Evolutionary conservation across 2,888 invertebrate species (phyloP), one percentile per base, ranked within the genome.

Genomic region (Adelphocoris suturalis): DNA sequence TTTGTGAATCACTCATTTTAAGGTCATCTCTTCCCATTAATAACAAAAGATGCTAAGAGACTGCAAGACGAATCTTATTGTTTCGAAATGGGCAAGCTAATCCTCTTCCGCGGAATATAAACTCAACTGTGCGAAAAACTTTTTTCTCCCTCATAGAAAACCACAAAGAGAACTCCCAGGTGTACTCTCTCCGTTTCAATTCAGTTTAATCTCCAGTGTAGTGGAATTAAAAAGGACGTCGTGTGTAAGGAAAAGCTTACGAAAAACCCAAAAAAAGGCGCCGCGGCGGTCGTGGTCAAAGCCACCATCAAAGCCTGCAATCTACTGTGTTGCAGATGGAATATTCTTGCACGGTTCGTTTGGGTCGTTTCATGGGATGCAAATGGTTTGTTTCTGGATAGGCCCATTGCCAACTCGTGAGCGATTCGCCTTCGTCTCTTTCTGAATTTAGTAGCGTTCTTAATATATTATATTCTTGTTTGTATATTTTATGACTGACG

Each of bases 191-290:
- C 5, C 68, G 68, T 68, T 23, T 68, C 23, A 23, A 23, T 68
- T 68, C 23, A 23, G 68, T 68, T 68, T 68, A 23, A 19, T 23
- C 68, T 27, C 5, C 68, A 68, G 23, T 68, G 68, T 68, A 12
- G 68, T 68, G 23, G 68, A 68, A 68, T 68, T 68, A 68, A 68
- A 68, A 68, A 68, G 23, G 16, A 61, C 61, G 16, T 68, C 68
- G 23, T 68, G 23, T 23, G 68, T 68, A 11, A 37, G 23, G 68
- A 23, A 23, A 23, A 68, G 23, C 68, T 68, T 12, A 13, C 27
- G n/a, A 23, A 23, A 23, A 23, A 68, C 27, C 19, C 4, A n/a
- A 16, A 16, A 13, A 16, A 4, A 4, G 61, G 61, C 61, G 3
- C 61, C 61, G 57, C 16, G 7, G 57, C 5, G 12, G 23, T 61